Evolutionary conservation across 2,113 vertebrate genomes (phyloP), one percentile per base, ranked within the genome.

Genomic region (Nematolebias whitei): DNA sequence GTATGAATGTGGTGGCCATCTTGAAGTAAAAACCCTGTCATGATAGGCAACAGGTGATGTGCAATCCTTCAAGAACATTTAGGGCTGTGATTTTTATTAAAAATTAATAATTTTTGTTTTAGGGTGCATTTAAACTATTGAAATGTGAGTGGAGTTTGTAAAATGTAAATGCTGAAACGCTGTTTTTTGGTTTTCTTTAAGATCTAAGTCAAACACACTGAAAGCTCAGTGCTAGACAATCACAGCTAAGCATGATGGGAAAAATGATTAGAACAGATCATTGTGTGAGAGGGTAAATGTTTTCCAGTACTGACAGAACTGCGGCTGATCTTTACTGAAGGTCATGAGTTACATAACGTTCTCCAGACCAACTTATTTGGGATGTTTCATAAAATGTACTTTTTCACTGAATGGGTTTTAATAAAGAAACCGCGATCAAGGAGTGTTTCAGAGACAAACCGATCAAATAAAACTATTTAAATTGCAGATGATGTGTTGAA

Each of bases 231-330:
- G 18, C 52, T 29, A 24, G 16, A 43, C 7, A 53, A 54, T 71
- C 29, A 39, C 11, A 18, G 8, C 20, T 40, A 44, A 55, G 56
- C 4, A 14, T 26, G 1, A 0, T 53, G 16, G 43, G 12, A 53
- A 18, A 22, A 49, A n/a, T 48, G 22, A 41, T 55, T 16, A 48
- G 26, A 55, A 40, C 44, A 71, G 44, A 53, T 51, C 48, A 41
- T 5, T 18, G n/a, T 49, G 29, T 61, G 43, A 29, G 43, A 10
- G 12, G n/a, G 5, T 32, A 61, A 61, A 22, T 9, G 16, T 29
- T 8, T 8, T 16, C n/a, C 9, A 40, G 10, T 16, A 2, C 15
- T 20, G 26, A 16, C 55, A 24, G 15, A 16, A 40, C 6, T 24
- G 20, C 41, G 26, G 54, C 16, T 58, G 56, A 40, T 24, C 19